Base-by-base conservation (phyloP, 2,113 vertebrate genomes). In the Microtus richardsoni region DNA sequence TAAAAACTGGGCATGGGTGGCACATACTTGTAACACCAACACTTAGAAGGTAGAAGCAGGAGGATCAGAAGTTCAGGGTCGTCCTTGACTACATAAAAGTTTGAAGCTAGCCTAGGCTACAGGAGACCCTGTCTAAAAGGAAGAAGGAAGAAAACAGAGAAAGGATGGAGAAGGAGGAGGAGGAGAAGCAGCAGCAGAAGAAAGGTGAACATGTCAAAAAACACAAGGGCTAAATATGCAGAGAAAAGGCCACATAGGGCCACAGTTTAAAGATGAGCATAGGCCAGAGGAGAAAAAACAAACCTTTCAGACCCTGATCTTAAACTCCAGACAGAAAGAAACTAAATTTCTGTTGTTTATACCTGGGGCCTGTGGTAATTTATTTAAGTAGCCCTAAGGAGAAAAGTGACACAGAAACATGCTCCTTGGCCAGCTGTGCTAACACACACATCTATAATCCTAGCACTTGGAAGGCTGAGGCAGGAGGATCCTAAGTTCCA, bases 281-380 rank as follows among this genome's bases (percentile, higher is more conserved):
- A 60, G 84, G 70, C 60, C 62, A 73, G 71, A 64, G 47, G n/a
- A 92, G 49, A 84, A 83, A 84, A 84, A 73, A 54, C 52, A 84
- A 87, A 88, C 22, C 49, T 88, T 24, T 12, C 36, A 36, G 47
- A 91, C 75, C 10, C 3, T 95, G 9, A 62, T 91, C 41, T 91
- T n/a, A n/a, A n/a, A 30, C 30, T 93, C 36, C 10, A 47, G 12
- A 92, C 13, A 47, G 7, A 33, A 62, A 91, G 70, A 24, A 91
- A 90, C 74, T 68, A 82, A 52, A 75, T 22, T 77, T 77, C 70
- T 93, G 11, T 77, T 85, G 9, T 89, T 96, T 70, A 66, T 44
- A 54, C 13, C 70, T 44, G 52, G 19, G n/a, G 60, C 88, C 41
- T 93, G 7, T 62, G 13, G 26, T 39, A 93, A 77, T 91, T 79